Base-by-base conservation (phyloP, 2,113 vertebrate genomes). In the Scomber colias region DNA sequence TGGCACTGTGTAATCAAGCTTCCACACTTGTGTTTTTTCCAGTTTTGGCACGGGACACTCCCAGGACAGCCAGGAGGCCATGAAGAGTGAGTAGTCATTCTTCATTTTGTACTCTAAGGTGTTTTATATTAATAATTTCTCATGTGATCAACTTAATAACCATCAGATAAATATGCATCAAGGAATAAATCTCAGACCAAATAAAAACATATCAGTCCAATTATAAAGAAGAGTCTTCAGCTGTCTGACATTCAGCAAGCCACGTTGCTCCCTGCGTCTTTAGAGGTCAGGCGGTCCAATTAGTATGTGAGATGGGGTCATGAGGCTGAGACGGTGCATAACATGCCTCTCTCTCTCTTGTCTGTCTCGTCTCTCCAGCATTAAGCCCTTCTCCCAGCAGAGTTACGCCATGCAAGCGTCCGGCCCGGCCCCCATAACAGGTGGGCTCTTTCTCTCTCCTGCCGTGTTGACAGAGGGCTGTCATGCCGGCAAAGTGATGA, bases 351-450 rank as follows among this genome's bases (percentile, higher is more conserved):
- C 87, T 75, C 64, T 81, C 69, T 79, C 79, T 76, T 74, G 54
- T 83, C 80, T 81, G 65, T 91, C 83, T 92, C 66, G 40, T 78
- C 93, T 93, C 84, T 27, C 1, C 91, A 98, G 97, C 40, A 96
- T 98, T 96, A 98, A 98, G 93, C 97, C 97, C 87, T 98, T 98
- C 93, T 96, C 97, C 89, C 97, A 97, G 85, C 97, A 97, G 91
- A 92, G 93, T 92, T 98, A 97, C 71, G 56, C 95, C 94, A 96
- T 97, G 94, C 97, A 97, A 90, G 93, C 96, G 30, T 86, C 93
- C 54, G 93, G 92, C 88, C 94, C 95, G 0, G 91, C 96, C 88
- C 93, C 96, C 53, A 95, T 98, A 93, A 94, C 97, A 96, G 97
- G 97, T 98, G 92, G 88, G 92, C 74, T 77, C 68, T 67, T 71